Base-by-base conservation (phyloP, 2,888 invertebrate species). In the Thalpophila matura region DNA sequence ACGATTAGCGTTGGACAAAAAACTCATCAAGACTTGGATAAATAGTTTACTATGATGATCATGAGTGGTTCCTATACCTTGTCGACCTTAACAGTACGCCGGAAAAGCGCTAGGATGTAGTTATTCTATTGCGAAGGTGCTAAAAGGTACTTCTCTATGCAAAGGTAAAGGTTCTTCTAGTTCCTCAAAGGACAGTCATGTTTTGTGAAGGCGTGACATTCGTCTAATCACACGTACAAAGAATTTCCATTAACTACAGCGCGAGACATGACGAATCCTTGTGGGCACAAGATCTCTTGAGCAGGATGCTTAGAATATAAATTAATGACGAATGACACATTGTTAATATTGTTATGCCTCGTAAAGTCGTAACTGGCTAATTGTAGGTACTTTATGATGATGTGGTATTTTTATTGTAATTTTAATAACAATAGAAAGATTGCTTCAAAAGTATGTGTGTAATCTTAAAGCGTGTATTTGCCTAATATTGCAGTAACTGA, bases 261-360 rank as follows among this genome's bases (percentile, higher is more conserved):
- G 57, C 53, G 57, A 50, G 61, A 80, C 77, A 74, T 74, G 71
- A 78, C 61, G 67, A 76, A 81, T 82, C 83, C 82, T 81, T 84
- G 74, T 74, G 59, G 67, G 71, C 46, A 64, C 58, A 76, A 77
- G 71, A 79, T 73, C 73, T 79, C 77, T 65, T 50, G 68, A 63
- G 63, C 65, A 55, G 61, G 68, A 76, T 81, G 82, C 47, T 74
- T 65, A n/a, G 81, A 81, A 84, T 85, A 81, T 64, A 67, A 86
- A 81, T 64, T 66, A 86, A 85, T 80, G 43, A 73, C 46, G 22
- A 37, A 49, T 76, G 77, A 76, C 62, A 70, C 77, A 73, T 74
- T 67, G 58, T 55, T 31, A 29, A 51, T 63, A 63, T 68, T 67
- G 60, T 56, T 46, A 29, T 43, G 46, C 49, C 29, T 71, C n/a